Conservation (phyloP, 2,797 vertebrate species). For the Apogon hyalosoma region DNA sequence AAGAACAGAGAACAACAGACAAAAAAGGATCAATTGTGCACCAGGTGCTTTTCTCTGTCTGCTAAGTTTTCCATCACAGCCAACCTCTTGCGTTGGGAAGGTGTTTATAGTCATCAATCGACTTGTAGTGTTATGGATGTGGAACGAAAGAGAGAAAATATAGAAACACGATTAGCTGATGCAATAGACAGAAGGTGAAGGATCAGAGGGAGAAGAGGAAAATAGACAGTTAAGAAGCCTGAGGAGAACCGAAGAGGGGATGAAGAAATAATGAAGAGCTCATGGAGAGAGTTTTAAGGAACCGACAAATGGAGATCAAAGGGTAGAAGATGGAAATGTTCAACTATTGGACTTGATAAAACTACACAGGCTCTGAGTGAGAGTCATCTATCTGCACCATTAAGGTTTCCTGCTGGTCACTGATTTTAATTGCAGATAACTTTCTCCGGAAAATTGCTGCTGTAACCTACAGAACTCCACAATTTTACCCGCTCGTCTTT, state of each 20-base stretch:
- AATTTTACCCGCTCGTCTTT: conserved; percentile 1
- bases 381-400: conserved; percentile 19
- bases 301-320: conserved; percentile 56
- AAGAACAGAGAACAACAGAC: conserved; percentile 6
- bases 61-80: conserved; percentile 40
- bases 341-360: conserved; percentile 14
- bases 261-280: conserved; percentile 39
- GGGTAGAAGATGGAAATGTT: conserved; percentile 9
- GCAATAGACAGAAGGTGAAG: conserved; percentile 9
- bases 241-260: conserved; percentile 30
- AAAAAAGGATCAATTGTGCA: conserved; percentile 36
- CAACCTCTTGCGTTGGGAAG: conserved; percentile 24
- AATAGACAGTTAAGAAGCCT: conserved; percentile 22
- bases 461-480: conserved; percentile 9
- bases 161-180: conserved; percentile 25
- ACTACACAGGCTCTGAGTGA: conserved; percentile 8
- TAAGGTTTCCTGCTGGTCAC: conserved; percentile 9
- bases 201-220: background rate
- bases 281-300: conserved; percentile 34
- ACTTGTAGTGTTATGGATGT: conserved; percentile 40
- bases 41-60: conserved; percentile 25
- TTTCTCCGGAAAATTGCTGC: conserved; percentile 5
- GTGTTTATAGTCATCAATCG: conserved; percentile 42
- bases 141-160: conserved; percentile 12
- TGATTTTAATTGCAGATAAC: conserved; percentile 25